These are phyloP conservation scores for Dendrocincla tyrannina DNA, from an alignment of 2,797 vertebrate genomes.

Conservation along the genomic window DNA sequence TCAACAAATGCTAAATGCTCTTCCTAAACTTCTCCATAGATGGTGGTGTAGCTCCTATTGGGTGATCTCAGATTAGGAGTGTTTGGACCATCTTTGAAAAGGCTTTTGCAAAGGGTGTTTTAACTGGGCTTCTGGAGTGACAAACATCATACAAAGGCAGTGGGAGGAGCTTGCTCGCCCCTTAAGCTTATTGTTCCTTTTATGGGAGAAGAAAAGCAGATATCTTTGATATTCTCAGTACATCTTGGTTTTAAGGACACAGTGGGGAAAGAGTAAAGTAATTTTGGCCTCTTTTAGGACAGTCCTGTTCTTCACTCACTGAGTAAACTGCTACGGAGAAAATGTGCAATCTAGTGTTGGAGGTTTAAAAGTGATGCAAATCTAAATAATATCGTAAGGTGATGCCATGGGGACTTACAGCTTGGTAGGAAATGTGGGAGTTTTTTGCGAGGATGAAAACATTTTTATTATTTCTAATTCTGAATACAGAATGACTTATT, in stretches of 20 bases:
- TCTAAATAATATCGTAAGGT: not conserved
- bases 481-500: not conserved
- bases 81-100: not conserved
- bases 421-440: not conserved
- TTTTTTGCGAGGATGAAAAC: not conserved
- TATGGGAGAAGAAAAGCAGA: not conserved
- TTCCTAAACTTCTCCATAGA: not conserved
- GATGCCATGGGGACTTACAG: not conserved
- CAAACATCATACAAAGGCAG: not conserved
- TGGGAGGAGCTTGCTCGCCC: not conserved
- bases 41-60: not conserved
- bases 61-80: not conserved
- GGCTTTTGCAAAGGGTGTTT: not conserved
- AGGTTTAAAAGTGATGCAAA: not conserved
- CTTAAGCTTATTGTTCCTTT: not conserved
- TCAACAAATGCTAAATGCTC: not conserved
- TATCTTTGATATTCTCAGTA: not conserved
- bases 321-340: not conserved
- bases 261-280: rapidly evolving
- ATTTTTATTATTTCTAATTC: not conserved
- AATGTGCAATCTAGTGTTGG: not conserved
- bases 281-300: not conserved
- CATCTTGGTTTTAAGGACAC: not conserved
- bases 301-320: not conserved
- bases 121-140: not conserved